A percentile compares a stretch with the other conserved stretches of the same genome.
These are phyloP conservation scores for Sabellastarte sp. DNA, from an alignment of 2,888 invertebrate species.

Conservation along the genomic window DNA sequence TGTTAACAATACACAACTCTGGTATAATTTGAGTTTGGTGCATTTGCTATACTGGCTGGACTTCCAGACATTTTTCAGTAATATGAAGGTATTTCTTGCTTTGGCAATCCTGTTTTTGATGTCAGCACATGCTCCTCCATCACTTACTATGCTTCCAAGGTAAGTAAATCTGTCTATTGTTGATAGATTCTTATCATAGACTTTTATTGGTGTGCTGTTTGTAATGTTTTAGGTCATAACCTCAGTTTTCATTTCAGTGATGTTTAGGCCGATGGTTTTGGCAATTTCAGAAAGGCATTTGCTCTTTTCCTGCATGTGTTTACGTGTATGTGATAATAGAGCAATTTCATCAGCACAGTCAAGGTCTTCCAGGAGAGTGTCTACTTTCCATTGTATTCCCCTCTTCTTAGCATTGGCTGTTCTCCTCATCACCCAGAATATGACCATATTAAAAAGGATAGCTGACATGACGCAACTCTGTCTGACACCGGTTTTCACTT, in stretches of 20 bases:
- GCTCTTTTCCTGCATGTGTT: conserved; percentile 4
- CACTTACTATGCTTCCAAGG: conserved; percentile 2
- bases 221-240: conserved; percentile 8
- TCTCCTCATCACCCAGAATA: conserved; percentile 7
- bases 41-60: background rate
- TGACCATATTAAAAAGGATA: conserved; percentile 6
- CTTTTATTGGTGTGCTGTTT: conserved; percentile 5
- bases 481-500: conserved; percentile 21
- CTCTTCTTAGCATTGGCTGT: conserved; percentile 3
- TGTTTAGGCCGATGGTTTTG: conserved; percentile 5
- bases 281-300: background rate
- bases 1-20: background rate
- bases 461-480: conserved; percentile 15
- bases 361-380: conserved; percentile 4
- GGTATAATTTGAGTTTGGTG: background rate
- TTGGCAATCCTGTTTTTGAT: conserved; percentile 1
- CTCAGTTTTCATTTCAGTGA: conserved; percentile 10
- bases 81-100: background rate
- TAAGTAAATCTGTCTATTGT: conserved; percentile 1
- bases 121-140: conserved; percentile 12
- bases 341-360: conserved; percentile 12
- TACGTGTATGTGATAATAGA: background rate
- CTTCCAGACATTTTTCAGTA: background rate
- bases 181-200: conserved; percentile 2
- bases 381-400: conserved; percentile 10